These are phyloP conservation scores for Alentia gelatinosa DNA, from an alignment of 2,888 invertebrate species.

Conservation along the genomic window DNA sequence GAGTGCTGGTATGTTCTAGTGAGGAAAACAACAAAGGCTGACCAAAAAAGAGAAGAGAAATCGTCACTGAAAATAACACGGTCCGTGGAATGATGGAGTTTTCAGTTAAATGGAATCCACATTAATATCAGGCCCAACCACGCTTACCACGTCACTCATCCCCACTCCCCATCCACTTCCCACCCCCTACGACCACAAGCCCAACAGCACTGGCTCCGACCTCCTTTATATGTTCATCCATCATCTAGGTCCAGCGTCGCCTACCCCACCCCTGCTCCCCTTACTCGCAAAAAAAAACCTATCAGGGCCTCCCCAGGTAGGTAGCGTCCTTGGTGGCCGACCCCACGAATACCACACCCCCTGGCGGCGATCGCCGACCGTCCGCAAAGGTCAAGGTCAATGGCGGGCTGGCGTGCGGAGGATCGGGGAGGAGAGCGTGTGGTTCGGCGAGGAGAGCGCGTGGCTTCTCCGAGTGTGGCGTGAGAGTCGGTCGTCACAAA, in stretches of 20 bases:
- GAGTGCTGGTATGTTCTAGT: no score
- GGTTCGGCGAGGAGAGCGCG: not conserved
- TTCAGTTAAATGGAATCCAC: no score
- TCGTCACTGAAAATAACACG: no score
- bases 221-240: not conserved
- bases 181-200: not conserved
- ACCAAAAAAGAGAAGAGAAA: no score
- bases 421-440: not conserved
- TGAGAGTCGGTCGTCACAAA: not conserved
- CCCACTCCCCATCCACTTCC: not conserved
- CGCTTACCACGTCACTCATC: no score
- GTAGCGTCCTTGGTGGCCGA: not conserved
- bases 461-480: not conserved
- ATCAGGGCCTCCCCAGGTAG: not conserved
- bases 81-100: no score
- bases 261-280: not conserved
- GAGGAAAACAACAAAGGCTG: no score
- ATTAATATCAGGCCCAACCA: no score
- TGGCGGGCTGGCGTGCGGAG: not conserved
- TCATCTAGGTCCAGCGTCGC: not conserved
- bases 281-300: no score
- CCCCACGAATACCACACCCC: not conserved
- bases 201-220: not conserved
- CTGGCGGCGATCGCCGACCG: not conserved
- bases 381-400: constrained; percentile 10